Base-by-base conservation (phyloP, 2,113 vertebrate genomes). In the Centropristis striata region DNA sequence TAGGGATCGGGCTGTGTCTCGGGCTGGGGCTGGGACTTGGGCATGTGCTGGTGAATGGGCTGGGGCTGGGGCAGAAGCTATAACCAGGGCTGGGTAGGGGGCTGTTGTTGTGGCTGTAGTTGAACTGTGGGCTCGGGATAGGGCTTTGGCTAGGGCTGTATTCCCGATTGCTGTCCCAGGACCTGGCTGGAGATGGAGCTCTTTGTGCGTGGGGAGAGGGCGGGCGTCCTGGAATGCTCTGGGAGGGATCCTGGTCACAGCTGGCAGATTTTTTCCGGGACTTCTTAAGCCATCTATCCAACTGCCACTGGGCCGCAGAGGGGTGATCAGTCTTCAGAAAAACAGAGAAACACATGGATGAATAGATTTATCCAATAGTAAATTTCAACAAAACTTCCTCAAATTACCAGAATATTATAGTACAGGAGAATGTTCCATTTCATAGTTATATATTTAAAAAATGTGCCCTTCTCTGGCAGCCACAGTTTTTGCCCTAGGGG, bases 211-310 rank as follows among this genome's bases (percentile, higher is more conserved):
- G 71, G 3, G 86, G 83, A 23, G 92, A 93, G 25, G 80, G 85
- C 25, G 59, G 81, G 23, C 27, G 75, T 49, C 77, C 80, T 69
- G 75, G 39, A 72, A 86, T 44, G 49, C 57, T 84, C 47, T 81
- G 84, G 55, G 83, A 63, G 1, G 94, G 91, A 71, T 96, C 94
- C 49, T 95, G 94, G 82, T 94, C 95, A 81, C 95, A 88, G 78
- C 94, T 91, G 59, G 93, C 91, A 1, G 69, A 89, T 64, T 94
- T 96, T 89, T 96, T 97, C 80, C 93, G 95, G n/a, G 97, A 96
- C 78, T 97, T 98, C 86, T 97, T 97, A 60, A 99, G 93, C 98
- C 98, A 98, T 94, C 97, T 97, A 93, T 99, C 96, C 93, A 99
- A 92, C 90, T 99, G 98, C 98, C 98, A 99, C 89, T 98, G 97